A percentile compares a stretch with the other conserved stretches of the same genome.
Conservation (phyloP, 2,113 vertebrate genomes). For the Dunckerocampus dactyliophorus region DNA sequence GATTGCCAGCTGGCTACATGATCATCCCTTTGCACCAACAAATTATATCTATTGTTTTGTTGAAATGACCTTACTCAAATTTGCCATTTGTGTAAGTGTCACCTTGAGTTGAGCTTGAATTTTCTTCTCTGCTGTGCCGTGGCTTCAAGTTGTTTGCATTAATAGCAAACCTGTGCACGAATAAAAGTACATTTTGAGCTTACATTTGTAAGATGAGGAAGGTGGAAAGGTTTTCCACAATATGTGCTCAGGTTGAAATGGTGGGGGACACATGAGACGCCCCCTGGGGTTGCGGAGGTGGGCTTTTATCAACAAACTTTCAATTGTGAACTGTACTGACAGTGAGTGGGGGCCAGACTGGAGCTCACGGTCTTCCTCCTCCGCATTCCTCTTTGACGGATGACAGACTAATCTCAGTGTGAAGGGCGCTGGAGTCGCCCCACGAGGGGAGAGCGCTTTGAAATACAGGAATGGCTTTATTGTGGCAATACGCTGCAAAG, state of each 20-base stretch:
- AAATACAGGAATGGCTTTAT: not conserved
- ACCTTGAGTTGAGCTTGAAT: too few species aligned
- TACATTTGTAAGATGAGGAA: too few species aligned
- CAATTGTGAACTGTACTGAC: not conserved
- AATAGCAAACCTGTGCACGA: too few species aligned
- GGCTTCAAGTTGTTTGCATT: too few species aligned
- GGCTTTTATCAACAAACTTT: not conserved
- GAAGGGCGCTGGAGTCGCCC: not conserved
- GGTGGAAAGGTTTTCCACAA: too few species aligned
- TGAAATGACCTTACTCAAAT: too few species aligned
- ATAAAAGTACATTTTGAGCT: too few species aligned
- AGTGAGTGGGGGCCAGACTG: not conserved
- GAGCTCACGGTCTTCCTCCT: not conserved
- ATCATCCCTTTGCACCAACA: too few species aligned
- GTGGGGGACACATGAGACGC: not conserved
- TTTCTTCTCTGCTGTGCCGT: too few species aligned
- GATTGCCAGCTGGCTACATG: too few species aligned
- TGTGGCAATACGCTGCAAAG: not conserved
- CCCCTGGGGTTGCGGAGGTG: not conserved
- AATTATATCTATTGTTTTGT: too few species aligned
- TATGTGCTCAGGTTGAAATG: not conserved
- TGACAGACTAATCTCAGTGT: not conserved
- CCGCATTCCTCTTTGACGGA: not conserved
- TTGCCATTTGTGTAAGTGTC: too few species aligned
- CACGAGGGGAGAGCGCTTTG: not conserved